Conservation (phyloP, 2,797 vertebrate species). For the Lycodopsis pacificus region DNA sequence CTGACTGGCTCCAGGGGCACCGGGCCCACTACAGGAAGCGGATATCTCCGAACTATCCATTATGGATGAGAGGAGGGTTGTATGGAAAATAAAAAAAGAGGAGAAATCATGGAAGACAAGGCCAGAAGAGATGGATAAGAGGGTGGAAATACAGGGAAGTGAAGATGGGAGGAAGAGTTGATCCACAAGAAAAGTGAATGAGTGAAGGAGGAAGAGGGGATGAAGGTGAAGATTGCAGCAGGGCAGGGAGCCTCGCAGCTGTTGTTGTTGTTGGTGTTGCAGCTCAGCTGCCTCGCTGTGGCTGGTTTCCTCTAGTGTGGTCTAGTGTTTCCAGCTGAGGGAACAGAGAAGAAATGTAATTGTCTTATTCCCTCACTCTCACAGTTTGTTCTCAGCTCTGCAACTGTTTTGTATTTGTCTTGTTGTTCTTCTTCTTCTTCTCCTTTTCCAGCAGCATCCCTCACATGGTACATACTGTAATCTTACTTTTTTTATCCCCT, state of each 20-base stretch:
- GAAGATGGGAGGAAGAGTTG: constrained; percentile 19
- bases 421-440: not conserved
- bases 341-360: constrained; percentile 30
- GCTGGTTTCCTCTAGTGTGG: constrained; percentile 9
- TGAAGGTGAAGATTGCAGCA: constrained; percentile 24
- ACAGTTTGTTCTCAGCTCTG: constrained; percentile 18
- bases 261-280: constrained; percentile 20
- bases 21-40: constrained; percentile 65
- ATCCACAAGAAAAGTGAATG: constrained; percentile 8
- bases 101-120: constrained; percentile 1
- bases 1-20: constrained; percentile 55
- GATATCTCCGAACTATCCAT: constrained; percentile 67
- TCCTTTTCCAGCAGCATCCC: constrained; percentile 19
- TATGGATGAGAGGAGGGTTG: constrained; percentile 65
- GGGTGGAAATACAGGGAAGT: constrained; percentile 14
- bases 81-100: constrained; percentile 2
- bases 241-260: constrained; percentile 20
- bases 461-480: not conserved
- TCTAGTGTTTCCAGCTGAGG: constrained; percentile 50
- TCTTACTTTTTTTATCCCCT: constrained; percentile 19
- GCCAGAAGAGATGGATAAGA: not conserved
- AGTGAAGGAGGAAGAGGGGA: constrained; percentile 20
- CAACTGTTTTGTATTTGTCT: constrained; percentile 16
- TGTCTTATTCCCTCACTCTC: constrained; percentile 17
- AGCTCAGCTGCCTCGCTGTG: constrained; percentile 19